phyloP scores from a whole-genome alignment of 2,888 invertebrate species.

The Chrysolina haemoptera region DNA sequence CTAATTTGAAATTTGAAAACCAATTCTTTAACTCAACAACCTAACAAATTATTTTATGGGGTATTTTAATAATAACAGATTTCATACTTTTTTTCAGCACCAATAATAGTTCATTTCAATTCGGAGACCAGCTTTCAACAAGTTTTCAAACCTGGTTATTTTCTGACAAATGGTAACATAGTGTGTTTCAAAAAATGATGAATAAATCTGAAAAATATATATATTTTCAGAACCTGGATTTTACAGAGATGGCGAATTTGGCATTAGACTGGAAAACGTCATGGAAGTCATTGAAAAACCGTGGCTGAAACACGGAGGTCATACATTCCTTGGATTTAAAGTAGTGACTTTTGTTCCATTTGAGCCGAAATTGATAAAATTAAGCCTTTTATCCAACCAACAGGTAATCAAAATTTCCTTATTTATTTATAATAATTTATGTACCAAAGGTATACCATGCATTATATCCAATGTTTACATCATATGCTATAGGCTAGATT shows the following conservation, averaged over 20 bases:
- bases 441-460: too few relatives aligned
- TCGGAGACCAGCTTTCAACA: conserved; percentile 68
- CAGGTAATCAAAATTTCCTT: conserved; percentile 77
- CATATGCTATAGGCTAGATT: too few relatives aligned
- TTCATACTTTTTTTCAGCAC: conserved; percentile 74
- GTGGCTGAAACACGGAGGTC: conserved; percentile 69
- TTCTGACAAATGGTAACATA: conserved; percentile 80
- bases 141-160: conserved; percentile 78
- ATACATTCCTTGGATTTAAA: conserved; percentile 78
- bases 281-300: conserved; percentile 78
- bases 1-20: too few relatives aligned
- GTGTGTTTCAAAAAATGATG: not conserved
- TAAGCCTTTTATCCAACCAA: conserved; percentile 80
- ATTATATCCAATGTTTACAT: too few relatives aligned
- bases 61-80: not conserved
- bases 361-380: conserved; percentile 88
- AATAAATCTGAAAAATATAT: not conserved
- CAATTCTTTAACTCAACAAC: too few relatives aligned
- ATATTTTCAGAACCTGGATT: conserved; percentile 81
- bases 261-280: conserved; percentile 90
- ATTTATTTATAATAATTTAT: too few relatives aligned
- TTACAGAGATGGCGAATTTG: conserved; percentile 88
- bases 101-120: conserved; percentile 80
- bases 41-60: too few relatives aligned
- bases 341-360: conserved; percentile 90